A percentile compares a stretch with the other conserved stretches of the same genome.
Conservation (phyloP, 2,113 vertebrate species). For the Benitochromis conjunctus region DNA sequence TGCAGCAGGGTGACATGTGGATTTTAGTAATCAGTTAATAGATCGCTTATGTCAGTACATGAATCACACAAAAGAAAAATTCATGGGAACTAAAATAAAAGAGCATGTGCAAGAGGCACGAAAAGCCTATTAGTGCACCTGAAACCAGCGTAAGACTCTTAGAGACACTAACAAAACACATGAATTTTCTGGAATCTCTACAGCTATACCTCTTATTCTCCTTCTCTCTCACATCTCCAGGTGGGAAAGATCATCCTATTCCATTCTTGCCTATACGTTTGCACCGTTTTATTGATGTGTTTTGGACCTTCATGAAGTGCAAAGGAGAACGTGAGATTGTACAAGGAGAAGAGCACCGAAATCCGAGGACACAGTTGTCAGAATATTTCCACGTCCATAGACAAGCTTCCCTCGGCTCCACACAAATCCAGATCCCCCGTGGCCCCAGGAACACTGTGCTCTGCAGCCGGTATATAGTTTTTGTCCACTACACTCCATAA, state of each 20-base stretch:
- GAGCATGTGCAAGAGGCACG: accelerated
- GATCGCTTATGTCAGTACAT: background rate
- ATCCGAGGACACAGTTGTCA: background rate
- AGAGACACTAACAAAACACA: background rate
- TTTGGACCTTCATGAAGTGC: slow-evolving; percentile 64
- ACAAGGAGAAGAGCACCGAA: slow-evolving; percentile 11
- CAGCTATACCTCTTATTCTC: background rate
- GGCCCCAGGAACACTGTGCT: background rate
- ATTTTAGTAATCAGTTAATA: background rate
- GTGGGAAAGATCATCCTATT: slow-evolving; percentile 67
- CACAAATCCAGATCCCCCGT: background rate
- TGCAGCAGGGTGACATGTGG: accelerated
- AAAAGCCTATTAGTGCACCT: background rate
- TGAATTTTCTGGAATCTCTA: background rate
- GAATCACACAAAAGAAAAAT: background rate
- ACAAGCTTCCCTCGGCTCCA: background rate
- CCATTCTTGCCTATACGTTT: background rate
- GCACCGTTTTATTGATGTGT: slow-evolving; percentile 67
- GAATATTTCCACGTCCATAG: background rate
- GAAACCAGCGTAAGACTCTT: background rate
- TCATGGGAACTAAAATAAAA: background rate
- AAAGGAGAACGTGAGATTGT: slow-evolving; percentile 9
- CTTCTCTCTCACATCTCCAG: slow-evolving; percentile 37
- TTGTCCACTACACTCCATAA: slow-evolving; percentile 57
- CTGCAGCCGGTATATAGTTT: slow-evolving; percentile 12